Conservation (phyloP, 2,888 invertebrate genomes). For the Cosmopolites sordidus region DNA sequence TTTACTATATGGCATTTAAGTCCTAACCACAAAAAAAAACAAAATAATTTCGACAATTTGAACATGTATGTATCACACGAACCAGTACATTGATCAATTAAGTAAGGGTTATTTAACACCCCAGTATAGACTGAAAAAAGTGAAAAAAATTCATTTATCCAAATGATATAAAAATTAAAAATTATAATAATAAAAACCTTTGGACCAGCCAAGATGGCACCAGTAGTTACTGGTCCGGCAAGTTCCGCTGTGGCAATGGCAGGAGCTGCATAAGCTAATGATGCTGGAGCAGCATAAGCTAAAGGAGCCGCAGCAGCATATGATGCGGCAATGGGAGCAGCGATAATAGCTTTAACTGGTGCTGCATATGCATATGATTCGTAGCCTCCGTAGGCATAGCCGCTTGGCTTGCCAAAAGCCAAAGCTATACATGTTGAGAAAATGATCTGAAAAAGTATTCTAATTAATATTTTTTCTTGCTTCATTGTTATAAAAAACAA, state of each 20-base stretch:
- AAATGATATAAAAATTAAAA: not conserved
- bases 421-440: conserved; percentile 13
- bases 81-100: too few relatives aligned
- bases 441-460: conserved; percentile 16
- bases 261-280: conserved; percentile 24
- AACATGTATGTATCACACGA: too few relatives aligned
- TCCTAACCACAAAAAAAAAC: too few relatives aligned
- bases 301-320: conserved; percentile 6
- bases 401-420: conserved; percentile 17
- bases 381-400: conserved; percentile 6
- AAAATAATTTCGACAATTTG: too few relatives aligned
- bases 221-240: conserved; percentile 18
- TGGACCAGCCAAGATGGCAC: conserved; percentile 18
- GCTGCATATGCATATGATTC: conserved; percentile 1
- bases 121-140: too few relatives aligned
- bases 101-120: too few relatives aligned
- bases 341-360: conserved; percentile 12
- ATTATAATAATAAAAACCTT: conserved; percentile 14
- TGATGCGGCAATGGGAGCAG: conserved; percentile 12
- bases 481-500: too few relatives aligned
- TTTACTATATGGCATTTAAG: too few relatives aligned
- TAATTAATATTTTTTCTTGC: too few relatives aligned
- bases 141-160: too few relatives aligned
- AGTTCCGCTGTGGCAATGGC: conserved; percentile 9
- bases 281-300: conserved; percentile 23